Evolutionary conservation across 2,113 vertebrate species (phyloP).

Genomic region (Tetraodon nigroviridis): DNA sequence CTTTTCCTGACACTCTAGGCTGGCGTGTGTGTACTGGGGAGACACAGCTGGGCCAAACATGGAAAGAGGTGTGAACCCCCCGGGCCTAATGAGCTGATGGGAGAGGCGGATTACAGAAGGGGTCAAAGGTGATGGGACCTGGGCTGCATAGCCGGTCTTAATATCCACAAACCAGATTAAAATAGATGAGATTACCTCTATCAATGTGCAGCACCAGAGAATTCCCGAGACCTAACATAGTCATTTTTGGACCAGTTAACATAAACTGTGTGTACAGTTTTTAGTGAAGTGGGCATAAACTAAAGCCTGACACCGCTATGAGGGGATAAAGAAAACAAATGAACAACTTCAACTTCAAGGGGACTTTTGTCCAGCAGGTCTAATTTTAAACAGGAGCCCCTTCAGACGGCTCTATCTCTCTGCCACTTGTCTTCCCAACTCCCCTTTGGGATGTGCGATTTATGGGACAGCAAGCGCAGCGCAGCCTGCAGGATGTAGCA

Average conservation of each 20-base stretch:
- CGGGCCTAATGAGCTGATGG: constrained; percentile 68
- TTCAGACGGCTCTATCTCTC: constrained; percentile 66
- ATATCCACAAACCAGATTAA: constrained; percentile 65
- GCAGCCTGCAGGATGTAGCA: constrained; percentile 55
- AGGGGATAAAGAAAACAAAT: constrained; percentile 20
- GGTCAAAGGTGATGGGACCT: constrained; percentile 62
- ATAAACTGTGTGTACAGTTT: constrained; percentile 4
- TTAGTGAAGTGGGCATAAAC: constrained; percentile 40
- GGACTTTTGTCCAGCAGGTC: constrained; percentile 59
- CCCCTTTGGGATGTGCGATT: constrained; percentile 65
- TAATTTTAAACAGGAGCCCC: constrained; percentile 68
- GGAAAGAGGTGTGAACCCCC: constrained; percentile 72
- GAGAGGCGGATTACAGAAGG: constrained; percentile 58
- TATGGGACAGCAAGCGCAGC: constrained; percentile 55
- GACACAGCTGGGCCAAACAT: constrained; percentile 72
- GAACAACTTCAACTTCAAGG: constrained; percentile 14
- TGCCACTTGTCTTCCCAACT: constrained; percentile 44
- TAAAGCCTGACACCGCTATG: not conserved
- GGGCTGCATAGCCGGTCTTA: constrained; percentile 53
- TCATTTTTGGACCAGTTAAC: constrained; percentile 6
- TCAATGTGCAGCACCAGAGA: constrained; percentile 14
- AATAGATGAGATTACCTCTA: constrained; percentile 54
- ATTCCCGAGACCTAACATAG: constrained; percentile 25
- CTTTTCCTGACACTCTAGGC: constrained; percentile 60
- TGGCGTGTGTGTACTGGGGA: constrained; percentile 37